These are phyloP conservation scores for Myopa testacea DNA, from an alignment of 2,888 invertebrate genomes.

Conservation along the genomic window DNA sequence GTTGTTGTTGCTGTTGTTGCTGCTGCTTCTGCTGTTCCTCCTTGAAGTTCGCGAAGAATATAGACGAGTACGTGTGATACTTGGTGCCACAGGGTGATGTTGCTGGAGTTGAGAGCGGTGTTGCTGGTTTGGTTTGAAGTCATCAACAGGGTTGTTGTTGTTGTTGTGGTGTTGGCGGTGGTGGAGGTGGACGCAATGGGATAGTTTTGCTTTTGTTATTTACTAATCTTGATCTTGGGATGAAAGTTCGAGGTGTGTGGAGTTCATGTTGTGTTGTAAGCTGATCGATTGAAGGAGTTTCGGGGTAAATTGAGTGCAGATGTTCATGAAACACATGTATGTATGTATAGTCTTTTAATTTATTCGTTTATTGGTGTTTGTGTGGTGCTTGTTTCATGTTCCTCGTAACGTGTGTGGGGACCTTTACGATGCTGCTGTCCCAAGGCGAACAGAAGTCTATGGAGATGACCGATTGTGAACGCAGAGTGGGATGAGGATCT, in stretches of 20 bases:
- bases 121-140: conserved; percentile 54
- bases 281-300: neutral
- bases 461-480: conserved; percentile 7
- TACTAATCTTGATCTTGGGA: conserved; percentile 51
- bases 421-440: conserved; percentile 4
- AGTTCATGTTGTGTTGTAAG: conserved; percentile 23
- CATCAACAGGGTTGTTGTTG: conserved; percentile 33
- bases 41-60: conserved; percentile 65
- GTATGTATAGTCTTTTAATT: neutral
- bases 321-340: neutral
- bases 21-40: conserved; percentile 55
- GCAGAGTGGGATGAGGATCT: neutral
- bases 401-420: conserved; percentile 1
- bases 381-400: conserved; percentile 8
- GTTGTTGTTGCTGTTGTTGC: conserved; percentile 49
- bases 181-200: conserved; percentile 40
- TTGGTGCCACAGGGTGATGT: conserved; percentile 66
- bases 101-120: conserved; percentile 66
- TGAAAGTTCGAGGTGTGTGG: conserved; percentile 36
- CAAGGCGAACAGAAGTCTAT: conserved; percentile 1
- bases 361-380: neutral
- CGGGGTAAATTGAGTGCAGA: neutral
- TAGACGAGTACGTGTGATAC: conserved; percentile 64
- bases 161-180: conserved; percentile 46
- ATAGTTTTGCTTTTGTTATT: conserved; percentile 52